Evolutionary conservation across 2,113 vertebrate species (phyloP).

Genomic region (Leucopsar rothschildi): DNA sequence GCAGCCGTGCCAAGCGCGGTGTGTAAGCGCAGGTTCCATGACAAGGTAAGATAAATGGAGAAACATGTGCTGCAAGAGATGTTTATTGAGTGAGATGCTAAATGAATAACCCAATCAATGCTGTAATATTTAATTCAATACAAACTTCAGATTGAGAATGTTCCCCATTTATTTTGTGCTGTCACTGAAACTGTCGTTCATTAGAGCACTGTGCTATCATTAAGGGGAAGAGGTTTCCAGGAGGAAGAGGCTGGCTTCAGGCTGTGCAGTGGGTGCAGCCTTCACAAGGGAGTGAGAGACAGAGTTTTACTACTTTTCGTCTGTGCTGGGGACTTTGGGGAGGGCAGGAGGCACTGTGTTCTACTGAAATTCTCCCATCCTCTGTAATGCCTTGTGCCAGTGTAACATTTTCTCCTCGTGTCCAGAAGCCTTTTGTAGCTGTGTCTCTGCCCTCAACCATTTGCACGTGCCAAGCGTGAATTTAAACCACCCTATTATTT

Average conservation of each 20-base stretch:
- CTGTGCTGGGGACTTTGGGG: not conserved
- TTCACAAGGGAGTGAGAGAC: fast-evolving
- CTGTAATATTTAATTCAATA: constrained; percentile 71
- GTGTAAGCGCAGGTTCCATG: not conserved
- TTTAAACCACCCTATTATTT: not conserved
- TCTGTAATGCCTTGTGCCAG: not conserved
- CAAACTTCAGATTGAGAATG: constrained; percentile 56
- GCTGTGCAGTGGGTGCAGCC: not conserved
- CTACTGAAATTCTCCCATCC: not conserved
- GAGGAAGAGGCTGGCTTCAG: not conserved
- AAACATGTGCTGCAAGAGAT: constrained; percentile 42
- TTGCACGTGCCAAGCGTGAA: not conserved
- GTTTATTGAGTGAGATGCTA: constrained; percentile 69
- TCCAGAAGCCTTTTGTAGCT: not conserved
- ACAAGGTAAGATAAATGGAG: constrained; percentile 65
- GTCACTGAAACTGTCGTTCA: constrained; percentile 26
- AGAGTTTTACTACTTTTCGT: not conserved
- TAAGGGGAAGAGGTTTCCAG: not conserved
- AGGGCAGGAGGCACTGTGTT: not conserved
- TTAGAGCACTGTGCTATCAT: constrained; percentile 12
- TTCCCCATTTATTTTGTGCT: constrained; percentile 58
- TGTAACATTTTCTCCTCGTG: not conserved
- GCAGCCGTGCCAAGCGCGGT: not conserved
- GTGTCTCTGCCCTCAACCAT: not conserved
- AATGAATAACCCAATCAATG: constrained; percentile 71